phyloP scores from a whole-genome alignment of 1,140 invertebrate genomes.

The Papilio dardanus region DNA sequence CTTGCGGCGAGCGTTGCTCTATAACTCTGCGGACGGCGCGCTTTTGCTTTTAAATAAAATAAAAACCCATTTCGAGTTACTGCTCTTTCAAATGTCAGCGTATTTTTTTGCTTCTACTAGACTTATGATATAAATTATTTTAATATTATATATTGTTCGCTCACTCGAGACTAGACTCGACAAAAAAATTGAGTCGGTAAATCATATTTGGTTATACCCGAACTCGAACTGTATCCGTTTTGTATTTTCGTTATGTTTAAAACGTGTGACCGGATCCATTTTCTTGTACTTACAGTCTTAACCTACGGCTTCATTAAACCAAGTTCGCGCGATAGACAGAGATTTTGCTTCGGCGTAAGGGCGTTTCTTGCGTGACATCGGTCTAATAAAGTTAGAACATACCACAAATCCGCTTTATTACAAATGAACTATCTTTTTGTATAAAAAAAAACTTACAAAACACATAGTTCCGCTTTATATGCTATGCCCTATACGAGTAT shows the following conservation, averaged over 20 bases:
- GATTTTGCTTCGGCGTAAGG: too few relatives aligned
- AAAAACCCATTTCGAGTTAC: slow-evolving; percentile 22
- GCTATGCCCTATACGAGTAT: too few relatives aligned
- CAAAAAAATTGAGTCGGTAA: slow-evolving; percentile 8
- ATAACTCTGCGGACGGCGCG: background rate
- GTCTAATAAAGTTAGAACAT: too few relatives aligned
- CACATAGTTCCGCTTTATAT: too few relatives aligned
- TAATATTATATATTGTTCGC: slow-evolving; percentile 19
- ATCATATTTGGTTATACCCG: background rate
- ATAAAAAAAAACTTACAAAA: too few relatives aligned
- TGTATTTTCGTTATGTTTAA: background rate
- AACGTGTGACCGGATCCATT: background rate
- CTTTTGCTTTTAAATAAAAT: slow-evolving; percentile 31
- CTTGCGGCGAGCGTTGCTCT: slow-evolving; percentile 24
- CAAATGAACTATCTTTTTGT: too few relatives aligned
- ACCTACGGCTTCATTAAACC: too few relatives aligned
- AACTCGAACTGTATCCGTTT: background rate
- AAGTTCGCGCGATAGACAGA: too few relatives aligned
- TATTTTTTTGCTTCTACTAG: background rate
- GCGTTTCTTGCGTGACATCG: too few relatives aligned
- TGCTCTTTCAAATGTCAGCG: slow-evolving; percentile 25
- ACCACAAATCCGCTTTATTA: too few relatives aligned
- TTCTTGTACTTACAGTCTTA: too few relatives aligned
- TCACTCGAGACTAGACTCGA: background rate
- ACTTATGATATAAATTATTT: slow-evolving; percentile 25